Evolutionary conservation across 2,113 vertebrate species (phyloP), one percentile per base, ranked within the genome.

Genomic region (Phylloscopus trochilus): DNA sequence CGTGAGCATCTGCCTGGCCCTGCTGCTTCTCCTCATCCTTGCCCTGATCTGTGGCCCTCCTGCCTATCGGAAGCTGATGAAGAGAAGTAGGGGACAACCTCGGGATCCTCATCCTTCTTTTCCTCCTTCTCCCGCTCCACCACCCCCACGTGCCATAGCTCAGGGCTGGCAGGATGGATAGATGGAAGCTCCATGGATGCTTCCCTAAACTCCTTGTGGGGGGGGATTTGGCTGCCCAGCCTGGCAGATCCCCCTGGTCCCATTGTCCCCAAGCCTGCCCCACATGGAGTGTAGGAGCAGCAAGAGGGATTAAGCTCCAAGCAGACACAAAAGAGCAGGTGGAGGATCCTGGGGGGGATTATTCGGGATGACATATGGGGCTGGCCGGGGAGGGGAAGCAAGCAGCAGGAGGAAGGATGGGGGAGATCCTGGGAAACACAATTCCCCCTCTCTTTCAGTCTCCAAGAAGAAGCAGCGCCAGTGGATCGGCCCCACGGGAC

Each of bases 401-500:
- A 35, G 43, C 75, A 73, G 81, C 31, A 1, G 10, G 39, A 70
- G 47, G 39, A 52, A 31, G 60, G 46, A 46, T 27, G 2, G 1
- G 59, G 37, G 39, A 9, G 26, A 21, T 19, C 37, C n/a, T 30
- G 0, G 24, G 52, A 10, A 49, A 37, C 30, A 43, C 41, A 77
- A 43, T 70, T 16, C 5, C 22, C 53, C 41, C 59, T 55, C 44
- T 58, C 46, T 63, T 27, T 4, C 89, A 90, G 95, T 97, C 90
- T 96, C 93, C 95, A 97, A 95, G 74, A 98, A 93, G 91, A 96
- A 97, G 93, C 96, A 98, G 80, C 97, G 97, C 15, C 98, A 98
- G 24, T 98, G 98, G 98, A 98, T 98, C 2, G 98, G 98, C 43
- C 98, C 98, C 23, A 98, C 97, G 0, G 97, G 95, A 68, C 73